Evolutionary conservation across 1,140 invertebrate species (phyloP).

Genomic region (Drosophila pruinosa): DNA sequence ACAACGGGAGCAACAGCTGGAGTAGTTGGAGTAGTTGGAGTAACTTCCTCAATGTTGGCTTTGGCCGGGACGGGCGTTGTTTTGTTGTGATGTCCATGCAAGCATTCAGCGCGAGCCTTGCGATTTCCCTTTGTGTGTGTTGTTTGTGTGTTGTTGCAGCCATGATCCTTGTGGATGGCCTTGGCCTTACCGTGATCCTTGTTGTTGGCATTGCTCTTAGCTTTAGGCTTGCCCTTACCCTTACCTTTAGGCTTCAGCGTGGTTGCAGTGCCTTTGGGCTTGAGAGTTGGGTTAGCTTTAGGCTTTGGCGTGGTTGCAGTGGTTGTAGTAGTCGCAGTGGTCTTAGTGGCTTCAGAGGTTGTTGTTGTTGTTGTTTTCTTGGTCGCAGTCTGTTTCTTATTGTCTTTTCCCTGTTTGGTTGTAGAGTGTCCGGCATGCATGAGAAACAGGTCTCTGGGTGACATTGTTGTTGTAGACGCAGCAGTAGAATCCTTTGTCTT

Average conservation of each 20-base stretch:
- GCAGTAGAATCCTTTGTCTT: background rate
- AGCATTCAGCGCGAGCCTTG: background rate
- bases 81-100: background rate
- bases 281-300: background rate
- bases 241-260: background rate
- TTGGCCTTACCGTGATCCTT: background rate
- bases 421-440: conserved; percentile 7
- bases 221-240: background rate
- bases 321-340: background rate
- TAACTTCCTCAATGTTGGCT: background rate
- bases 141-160: background rate
- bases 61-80: background rate
- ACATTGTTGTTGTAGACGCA: conserved; percentile 17
- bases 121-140: background rate
- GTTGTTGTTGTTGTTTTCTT: background rate
- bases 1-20: background rate
- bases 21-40: background rate
- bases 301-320: background rate
- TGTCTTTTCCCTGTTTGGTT: background rate
- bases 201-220: background rate
- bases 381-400: background rate
- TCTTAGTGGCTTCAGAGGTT: background rate
- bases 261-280: background rate
- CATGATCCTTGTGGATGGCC: background rate
- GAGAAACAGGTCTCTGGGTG: conserved; percentile 28